Percentiles rank a stretch among this genome's conserved stretches.
phyloP scores from a whole-genome alignment of 2,113 vertebrate genomes.

The Damaliscus lunatus region DNA sequence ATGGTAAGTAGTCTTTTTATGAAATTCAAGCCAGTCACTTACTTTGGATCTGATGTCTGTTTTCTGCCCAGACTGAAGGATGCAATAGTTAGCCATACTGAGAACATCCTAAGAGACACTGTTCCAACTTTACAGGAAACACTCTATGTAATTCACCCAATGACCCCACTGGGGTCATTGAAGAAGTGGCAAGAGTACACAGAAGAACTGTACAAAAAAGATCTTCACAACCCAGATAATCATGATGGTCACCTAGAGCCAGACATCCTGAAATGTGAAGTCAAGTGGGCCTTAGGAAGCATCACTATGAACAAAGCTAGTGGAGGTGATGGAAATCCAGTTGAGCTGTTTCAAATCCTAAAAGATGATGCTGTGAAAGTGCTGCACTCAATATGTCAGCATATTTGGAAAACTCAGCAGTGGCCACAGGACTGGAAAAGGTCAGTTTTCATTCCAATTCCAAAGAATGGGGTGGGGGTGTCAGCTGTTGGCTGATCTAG shows the following conservation, averaged over 20 bases:
- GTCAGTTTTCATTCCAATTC: background rate
- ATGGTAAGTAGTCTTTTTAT: background rate
- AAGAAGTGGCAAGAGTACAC: background rate
- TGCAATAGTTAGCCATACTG: fast-evolving
- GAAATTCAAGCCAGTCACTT: background rate
- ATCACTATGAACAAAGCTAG: background rate
- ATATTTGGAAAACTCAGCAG: background rate
- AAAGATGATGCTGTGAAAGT: background rate
- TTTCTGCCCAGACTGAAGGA: background rate
- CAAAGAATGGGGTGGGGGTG: background rate
- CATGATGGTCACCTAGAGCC: background rate
- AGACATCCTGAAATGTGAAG: background rate
- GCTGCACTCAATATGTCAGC: background rate
- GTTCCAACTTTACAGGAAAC: background rate
- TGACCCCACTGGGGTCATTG: background rate
- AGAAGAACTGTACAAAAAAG: background rate
- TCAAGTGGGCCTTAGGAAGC: background rate
- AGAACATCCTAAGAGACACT: background rate
- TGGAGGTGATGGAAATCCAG: background rate
- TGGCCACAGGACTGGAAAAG: background rate
- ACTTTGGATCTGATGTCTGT: background rate
- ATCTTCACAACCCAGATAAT: background rate
- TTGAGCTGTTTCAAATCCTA: background rate
- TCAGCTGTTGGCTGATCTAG: background rate
- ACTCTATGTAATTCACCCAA: background rate